Conservation (phyloP, 2,113 vertebrate species). For the Psittacula cyanocephala region DNA sequence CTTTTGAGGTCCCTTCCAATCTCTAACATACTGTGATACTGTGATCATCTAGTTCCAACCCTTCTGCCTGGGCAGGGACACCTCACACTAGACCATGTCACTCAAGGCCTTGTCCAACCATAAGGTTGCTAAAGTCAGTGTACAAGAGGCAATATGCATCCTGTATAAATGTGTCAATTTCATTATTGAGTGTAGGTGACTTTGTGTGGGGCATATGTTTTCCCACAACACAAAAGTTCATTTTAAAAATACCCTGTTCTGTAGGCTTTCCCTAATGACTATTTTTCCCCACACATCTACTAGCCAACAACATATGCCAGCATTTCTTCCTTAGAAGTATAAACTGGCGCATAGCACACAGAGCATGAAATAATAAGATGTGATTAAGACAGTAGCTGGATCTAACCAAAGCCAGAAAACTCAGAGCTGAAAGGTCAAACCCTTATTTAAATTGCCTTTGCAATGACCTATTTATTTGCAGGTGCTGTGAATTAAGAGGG, state of each 20-base stretch:
- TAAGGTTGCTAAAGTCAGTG: background rate
- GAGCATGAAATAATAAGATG: background rate
- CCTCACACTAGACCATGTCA: background rate
- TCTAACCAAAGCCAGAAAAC: conserved; percentile 3
- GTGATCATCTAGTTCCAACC: background rate
- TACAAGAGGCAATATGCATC: background rate
- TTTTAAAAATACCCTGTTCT: conserved; percentile 43
- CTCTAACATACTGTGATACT: too few relatives aligned
- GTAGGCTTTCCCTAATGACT: conserved; percentile 27
- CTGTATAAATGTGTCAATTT: background rate
- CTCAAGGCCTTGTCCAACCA: background rate
- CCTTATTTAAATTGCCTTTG: background rate
- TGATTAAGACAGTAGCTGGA: conserved; percentile 15
- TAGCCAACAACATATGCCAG: conserved; percentile 6
- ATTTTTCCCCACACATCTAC: background rate
- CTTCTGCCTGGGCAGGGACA: background rate
- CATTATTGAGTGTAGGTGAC: background rate
- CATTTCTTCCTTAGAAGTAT: conserved; percentile 40
- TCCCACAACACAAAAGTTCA: conserved; percentile 33
- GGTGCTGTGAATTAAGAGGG: background rate
- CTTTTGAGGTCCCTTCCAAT: too few relatives aligned
- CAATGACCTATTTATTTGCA: background rate
- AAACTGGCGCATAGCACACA: background rate
- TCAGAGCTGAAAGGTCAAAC: conserved; percentile 18
- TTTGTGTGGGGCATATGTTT: conserved; percentile 13